phyloP scores from a whole-genome alignment of 2,888 invertebrate species.

The Amblyjoppa proteus region DNA sequence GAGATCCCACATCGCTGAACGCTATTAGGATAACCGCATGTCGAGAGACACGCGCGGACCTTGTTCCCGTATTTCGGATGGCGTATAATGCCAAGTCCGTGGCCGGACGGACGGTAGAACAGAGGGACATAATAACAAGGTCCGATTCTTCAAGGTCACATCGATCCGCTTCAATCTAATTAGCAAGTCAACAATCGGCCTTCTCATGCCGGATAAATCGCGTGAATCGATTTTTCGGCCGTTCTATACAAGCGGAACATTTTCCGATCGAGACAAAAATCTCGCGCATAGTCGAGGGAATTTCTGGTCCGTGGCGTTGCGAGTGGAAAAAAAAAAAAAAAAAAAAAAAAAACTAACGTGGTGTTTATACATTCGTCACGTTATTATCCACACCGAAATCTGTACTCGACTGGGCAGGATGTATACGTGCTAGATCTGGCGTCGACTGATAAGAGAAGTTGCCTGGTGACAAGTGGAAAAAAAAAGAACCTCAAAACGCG shows the following conservation, averaged over 20 bases:
- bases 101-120: neutral
- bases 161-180: constrained; percentile 43
- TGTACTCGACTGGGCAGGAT: constrained; percentile 7
- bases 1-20: neutral
- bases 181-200: constrained; percentile 38
- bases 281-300: neutral
- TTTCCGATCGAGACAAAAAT: neutral
- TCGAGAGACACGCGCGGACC: neutral
- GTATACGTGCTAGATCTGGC: neutral
- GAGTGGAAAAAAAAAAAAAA: neutral
- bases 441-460: constrained; percentile 3
- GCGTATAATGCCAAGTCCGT: constrained; percentile 17
- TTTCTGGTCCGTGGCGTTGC: too few relatives aligned
- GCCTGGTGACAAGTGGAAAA: neutral
- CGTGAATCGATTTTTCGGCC: constrained; percentile 26
- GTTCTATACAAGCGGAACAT: neutral
- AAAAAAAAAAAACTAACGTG: neutral
- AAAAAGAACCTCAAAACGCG: neutral
- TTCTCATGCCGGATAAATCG: constrained; percentile 31
- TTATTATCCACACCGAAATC: neutral
- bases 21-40: neutral
- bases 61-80: constrained; percentile 45
- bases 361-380: neutral
- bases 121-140: constrained; percentile 21
- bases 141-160: constrained; percentile 45